Percentiles rank a stretch among this genome's conserved stretches.
phyloP scores from a whole-genome alignment of 2,797 vertebrate genomes.

The Hybognathus amarus region DNA sequence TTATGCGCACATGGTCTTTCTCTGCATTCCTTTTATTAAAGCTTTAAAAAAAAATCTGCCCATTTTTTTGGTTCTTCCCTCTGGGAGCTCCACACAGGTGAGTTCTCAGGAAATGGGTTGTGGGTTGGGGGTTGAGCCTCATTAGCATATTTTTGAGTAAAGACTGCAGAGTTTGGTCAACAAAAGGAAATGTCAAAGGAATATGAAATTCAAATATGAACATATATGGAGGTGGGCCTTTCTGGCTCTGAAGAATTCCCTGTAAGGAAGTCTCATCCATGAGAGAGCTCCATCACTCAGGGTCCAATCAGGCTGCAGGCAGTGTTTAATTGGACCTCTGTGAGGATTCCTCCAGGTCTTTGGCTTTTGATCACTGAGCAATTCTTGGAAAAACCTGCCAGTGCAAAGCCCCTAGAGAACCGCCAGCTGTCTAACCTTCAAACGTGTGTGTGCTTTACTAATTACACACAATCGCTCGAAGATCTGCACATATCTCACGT shows the following conservation, averaged over 20 bases:
- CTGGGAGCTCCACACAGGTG: constrained; percentile 30
- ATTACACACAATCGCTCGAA: constrained; percentile 64
- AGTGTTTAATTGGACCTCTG: constrained; percentile 80
- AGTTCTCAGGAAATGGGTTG: constrained; percentile 45
- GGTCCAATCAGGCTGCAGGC: constrained; percentile 74
- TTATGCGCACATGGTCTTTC: constrained; percentile 42
- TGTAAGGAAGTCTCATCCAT: constrained; percentile 73
- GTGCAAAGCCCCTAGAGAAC: constrained; percentile 71
- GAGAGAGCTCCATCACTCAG: constrained; percentile 69
- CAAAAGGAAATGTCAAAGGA: constrained; percentile 60
- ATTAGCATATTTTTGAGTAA: constrained; percentile 54
- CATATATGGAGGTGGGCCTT: constrained; percentile 61
- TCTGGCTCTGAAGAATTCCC: constrained; percentile 70
- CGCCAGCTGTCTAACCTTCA: constrained; percentile 68
- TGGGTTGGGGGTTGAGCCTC: constrained; percentile 30
- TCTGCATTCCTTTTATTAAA: constrained; percentile 42
- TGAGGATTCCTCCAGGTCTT: constrained; percentile 77
- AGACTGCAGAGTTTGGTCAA: constrained; percentile 54
- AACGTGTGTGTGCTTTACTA: constrained; percentile 61
- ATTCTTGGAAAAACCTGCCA: constrained; percentile 71
- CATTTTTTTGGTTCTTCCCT: constrained; percentile 10
- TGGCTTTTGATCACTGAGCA: constrained; percentile 78
- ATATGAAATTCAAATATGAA: constrained; percentile 73
- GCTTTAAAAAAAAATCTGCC: constrained; percentile 16
- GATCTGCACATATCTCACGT: constrained; percentile 57